These are phyloP conservation scores for Aphodius granarius DNA, from an alignment of 2,888 invertebrate species.

Conservation along the genomic window DNA sequence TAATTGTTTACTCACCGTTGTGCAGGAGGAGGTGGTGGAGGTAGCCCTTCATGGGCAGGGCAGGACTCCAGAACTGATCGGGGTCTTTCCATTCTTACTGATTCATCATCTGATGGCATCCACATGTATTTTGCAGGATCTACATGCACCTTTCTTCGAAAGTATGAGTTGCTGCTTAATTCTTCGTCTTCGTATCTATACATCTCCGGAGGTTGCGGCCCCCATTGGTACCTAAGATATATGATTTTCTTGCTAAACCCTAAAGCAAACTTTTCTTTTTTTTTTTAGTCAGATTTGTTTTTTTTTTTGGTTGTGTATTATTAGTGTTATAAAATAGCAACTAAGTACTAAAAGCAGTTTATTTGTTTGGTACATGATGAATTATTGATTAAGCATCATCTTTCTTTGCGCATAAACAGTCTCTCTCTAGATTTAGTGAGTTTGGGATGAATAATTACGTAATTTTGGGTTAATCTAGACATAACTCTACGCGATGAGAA, in stretches of 20 bases:
- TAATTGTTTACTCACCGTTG: constrained; percentile 24
- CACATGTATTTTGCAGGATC: constrained; percentile 77
- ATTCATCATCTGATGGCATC: constrained; percentile 77
- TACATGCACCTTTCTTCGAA: constrained; percentile 75
- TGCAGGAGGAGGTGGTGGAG: constrained; percentile 35
- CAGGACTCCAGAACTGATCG: constrained; percentile 50
- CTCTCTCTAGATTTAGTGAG: not conserved
- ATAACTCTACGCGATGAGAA: not conserved
- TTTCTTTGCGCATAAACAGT: not conserved
- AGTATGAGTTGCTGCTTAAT: constrained; percentile 74
- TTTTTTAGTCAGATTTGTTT: no score
- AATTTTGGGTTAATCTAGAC: not conserved
- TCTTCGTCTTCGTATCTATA: constrained; percentile 68
- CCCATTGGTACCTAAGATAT: constrained; percentile 61
- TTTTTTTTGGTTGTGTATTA: no score
- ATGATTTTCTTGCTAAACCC: no score
- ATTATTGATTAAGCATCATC: not conserved
- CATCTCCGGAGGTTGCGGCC: constrained; percentile 62
- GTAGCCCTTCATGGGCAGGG: constrained; percentile 34
- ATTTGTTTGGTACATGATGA: no score
- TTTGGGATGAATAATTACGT: not conserved
- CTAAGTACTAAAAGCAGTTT: no score
- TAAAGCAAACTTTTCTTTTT: no score
- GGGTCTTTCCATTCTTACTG: constrained; percentile 73
- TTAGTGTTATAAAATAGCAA: no score